Conservation (phyloP, 2,797 vertebrate genomes). For the Cryptoprocta ferox region DNA sequence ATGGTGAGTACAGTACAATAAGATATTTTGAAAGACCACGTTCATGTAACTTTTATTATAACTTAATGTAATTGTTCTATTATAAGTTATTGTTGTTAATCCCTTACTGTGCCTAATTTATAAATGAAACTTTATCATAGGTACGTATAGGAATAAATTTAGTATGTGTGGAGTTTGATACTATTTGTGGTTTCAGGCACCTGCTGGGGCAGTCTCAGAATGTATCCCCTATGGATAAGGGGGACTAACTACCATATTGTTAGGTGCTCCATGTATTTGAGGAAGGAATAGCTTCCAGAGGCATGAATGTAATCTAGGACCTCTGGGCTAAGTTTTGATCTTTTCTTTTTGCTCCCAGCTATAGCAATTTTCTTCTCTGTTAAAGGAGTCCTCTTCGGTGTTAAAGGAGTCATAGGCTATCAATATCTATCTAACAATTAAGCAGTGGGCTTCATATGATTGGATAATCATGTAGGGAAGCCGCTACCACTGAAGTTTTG, state of each 20-base stretch:
- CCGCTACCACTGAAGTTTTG: background rate
- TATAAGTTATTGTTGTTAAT: background rate
- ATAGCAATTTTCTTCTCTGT: background rate
- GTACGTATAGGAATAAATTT: background rate
- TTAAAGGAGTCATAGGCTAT: background rate
- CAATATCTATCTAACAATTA: background rate
- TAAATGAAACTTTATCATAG: background rate
- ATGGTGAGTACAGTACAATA: background rate
- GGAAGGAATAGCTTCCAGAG: background rate
- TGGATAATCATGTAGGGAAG: background rate
- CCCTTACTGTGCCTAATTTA: background rate
- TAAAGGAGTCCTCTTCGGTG: background rate
- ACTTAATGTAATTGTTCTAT: background rate
- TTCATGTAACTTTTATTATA: background rate
- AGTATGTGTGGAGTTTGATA: background rate
- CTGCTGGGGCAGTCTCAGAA: background rate
- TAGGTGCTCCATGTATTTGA: background rate
- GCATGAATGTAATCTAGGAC: background rate
- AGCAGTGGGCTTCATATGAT: background rate
- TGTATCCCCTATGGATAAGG: background rate
- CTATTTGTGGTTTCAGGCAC: background rate
- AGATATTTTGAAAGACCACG: background rate
- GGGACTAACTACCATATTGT: background rate
- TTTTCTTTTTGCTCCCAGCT: background rate
- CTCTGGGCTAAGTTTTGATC: background rate